A percentile compares a stretch with the other conserved stretches of the same genome.
phyloP scores from a whole-genome alignment of 2,797 vertebrate species.

The Poeciliopsis presidionis region DNA sequence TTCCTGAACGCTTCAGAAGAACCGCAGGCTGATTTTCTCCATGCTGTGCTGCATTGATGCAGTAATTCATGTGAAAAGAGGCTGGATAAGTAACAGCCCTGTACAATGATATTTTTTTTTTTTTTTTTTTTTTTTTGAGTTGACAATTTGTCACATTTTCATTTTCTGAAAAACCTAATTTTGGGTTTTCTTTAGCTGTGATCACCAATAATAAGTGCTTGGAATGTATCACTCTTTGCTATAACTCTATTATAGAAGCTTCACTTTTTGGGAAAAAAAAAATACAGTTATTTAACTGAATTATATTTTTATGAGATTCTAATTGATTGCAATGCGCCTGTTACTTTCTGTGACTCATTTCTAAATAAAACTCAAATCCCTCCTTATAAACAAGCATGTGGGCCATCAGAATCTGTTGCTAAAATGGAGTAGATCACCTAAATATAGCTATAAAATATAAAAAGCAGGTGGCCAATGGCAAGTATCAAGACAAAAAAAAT shows the following conservation, averaged over 20 bases:
- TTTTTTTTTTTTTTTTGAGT: neutral
- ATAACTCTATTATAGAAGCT: neutral
- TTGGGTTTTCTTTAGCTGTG: neutral
- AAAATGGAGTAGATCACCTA: neutral
- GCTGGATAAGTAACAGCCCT: neutral
- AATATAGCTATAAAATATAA: neutral
- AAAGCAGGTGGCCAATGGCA: slow-evolving; percentile 1
- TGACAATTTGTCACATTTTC: neutral
- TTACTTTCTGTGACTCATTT: neutral
- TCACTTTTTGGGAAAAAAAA: neutral
- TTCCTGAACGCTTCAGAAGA: neutral
- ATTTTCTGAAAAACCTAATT: neutral
- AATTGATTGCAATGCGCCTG: neutral
- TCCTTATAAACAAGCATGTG: neutral
- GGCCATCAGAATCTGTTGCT: neutral
- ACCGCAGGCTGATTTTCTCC: neutral
- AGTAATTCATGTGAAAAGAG: neutral
- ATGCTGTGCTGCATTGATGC: neutral
- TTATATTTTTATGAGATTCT: neutral
- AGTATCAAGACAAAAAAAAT: neutral
- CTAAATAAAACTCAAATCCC: neutral
- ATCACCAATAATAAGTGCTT: neutral
- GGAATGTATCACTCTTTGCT: neutral
- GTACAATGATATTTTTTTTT: neutral
- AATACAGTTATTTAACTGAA: neutral